These are phyloP conservation scores for Phlogophora meticulosa DNA, from an alignment of 2,888 invertebrate species.

Conservation along the genomic window DNA sequence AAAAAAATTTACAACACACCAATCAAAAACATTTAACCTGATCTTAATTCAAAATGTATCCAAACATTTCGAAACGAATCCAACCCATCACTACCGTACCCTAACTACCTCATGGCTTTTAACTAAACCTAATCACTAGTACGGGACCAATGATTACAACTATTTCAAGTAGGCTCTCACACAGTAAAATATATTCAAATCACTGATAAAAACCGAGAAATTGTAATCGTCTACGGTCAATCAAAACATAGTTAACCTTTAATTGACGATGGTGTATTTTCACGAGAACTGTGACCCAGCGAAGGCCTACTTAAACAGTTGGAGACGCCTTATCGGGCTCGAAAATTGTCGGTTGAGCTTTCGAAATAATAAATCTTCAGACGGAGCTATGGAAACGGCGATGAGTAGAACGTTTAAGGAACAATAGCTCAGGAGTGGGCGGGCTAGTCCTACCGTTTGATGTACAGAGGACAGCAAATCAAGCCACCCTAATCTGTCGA, in stretches of 20 bases:
- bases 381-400: slow-evolving; percentile 65
- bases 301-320: slow-evolving; percentile 70
- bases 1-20: slow-evolving; percentile 1
- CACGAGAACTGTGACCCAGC: slow-evolving; percentile 61
- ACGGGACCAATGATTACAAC: slow-evolving; percentile 41
- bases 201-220: slow-evolving; percentile 61
- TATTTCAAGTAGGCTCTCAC: slow-evolving; percentile 43
- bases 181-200: slow-evolving; percentile 51
- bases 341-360: slow-evolving; percentile 75
- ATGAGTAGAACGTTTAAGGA: slow-evolving; percentile 55
- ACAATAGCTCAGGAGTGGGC: slow-evolving; percentile 53
- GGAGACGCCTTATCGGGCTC: slow-evolving; percentile 76
- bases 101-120: slow-evolving; percentile 53
- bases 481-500: too few relatives aligned
- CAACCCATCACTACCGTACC: slow-evolving; percentile 50
- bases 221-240: slow-evolving; percentile 70
- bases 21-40: slow-evolving; percentile 1
- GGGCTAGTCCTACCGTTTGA: slow-evolving; percentile 43
- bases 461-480: too few relatives aligned
- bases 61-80: slow-evolving; percentile 51
- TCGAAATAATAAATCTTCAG: slow-evolving; percentile 79
- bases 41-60: slow-evolving; percentile 4
- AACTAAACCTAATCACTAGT: slow-evolving; percentile 45
- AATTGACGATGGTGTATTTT: slow-evolving; percentile 52
- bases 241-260: slow-evolving; percentile 66